These are phyloP conservation scores for Noctua fimbriata DNA, from an alignment of 2,888 invertebrate genomes.

Conservation along the genomic window DNA sequence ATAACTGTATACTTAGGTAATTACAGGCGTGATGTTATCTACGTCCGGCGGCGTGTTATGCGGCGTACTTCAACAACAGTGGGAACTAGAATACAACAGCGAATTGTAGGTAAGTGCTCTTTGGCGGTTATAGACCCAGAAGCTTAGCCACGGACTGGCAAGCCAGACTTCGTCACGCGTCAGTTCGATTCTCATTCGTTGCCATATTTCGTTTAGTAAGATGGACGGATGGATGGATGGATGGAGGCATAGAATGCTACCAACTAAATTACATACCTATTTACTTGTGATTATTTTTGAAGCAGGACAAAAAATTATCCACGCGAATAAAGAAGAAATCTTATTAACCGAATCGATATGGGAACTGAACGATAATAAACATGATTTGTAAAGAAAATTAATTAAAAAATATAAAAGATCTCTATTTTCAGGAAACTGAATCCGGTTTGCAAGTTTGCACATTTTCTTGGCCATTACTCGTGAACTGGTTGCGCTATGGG, in stretches of 20 bases:
- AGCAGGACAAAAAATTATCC: not conserved
- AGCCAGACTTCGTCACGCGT: not conserved
- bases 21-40: too few species aligned
- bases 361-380: not conserved
- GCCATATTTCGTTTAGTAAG: not conserved
- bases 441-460: constrained; percentile 80
- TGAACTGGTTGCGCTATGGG: constrained; percentile 77
- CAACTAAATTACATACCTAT: too few species aligned
- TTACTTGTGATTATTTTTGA: too few species aligned
- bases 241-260: too few species aligned
- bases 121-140: not conserved
- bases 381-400: constrained; percentile 14
- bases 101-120: not conserved
- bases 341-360: not conserved
- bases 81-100: not conserved
- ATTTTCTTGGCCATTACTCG: constrained; percentile 78
- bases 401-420: constrained; percentile 15
- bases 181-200: not conserved
- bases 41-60: too few species aligned
- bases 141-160: not conserved
- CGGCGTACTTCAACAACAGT: not conserved
- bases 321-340: not conserved
- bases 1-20: too few species aligned
- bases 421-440: constrained; percentile 74
- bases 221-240: too few species aligned